phyloP scores from a whole-genome alignment of 1,140 invertebrate species.

The Trachelipus rathkii region DNA sequence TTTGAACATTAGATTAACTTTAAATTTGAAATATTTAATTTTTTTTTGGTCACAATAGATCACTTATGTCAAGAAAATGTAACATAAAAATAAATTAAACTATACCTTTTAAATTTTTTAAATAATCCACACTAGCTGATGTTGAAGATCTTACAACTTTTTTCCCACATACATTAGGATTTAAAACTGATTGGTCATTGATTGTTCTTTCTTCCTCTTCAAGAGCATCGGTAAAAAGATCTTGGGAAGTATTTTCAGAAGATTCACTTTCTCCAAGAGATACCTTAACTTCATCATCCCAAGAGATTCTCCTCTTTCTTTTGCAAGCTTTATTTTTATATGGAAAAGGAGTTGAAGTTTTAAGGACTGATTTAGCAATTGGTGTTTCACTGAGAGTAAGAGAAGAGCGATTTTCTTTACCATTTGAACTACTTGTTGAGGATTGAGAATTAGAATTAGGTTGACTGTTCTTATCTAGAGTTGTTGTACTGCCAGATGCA shows the following conservation, averaged over 20 bases:
- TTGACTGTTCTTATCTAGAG: too few species aligned
- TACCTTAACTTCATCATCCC: slow-evolving; percentile 1
- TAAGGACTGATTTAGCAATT: not conserved
- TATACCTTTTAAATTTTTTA: not conserved
- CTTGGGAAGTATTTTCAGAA: not conserved
- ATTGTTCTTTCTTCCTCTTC: not conserved
- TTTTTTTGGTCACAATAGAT: too few species aligned
- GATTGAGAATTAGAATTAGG: too few species aligned
- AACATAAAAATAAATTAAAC: too few species aligned
- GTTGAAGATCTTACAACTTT: not conserved
- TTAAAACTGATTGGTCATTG: not conserved
- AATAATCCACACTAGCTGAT: not conserved
- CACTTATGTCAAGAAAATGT: too few species aligned
- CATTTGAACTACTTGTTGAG: not conserved
- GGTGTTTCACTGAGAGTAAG: not conserved
- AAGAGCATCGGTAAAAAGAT: not conserved
- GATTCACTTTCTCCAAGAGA: not conserved
- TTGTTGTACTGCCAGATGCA: not conserved
- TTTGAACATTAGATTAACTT: too few species aligned
- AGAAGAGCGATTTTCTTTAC: not conserved
- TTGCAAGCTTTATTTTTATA: not conserved
- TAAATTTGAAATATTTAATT: too few species aligned
- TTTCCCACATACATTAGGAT: not conserved
- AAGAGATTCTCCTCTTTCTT: slow-evolving; percentile 29
- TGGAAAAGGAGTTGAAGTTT: slow-evolving; percentile 14